These are phyloP conservation scores for Manis javanica DNA, from an alignment of 2,797 vertebrate species.

Conservation along the genomic window DNA sequence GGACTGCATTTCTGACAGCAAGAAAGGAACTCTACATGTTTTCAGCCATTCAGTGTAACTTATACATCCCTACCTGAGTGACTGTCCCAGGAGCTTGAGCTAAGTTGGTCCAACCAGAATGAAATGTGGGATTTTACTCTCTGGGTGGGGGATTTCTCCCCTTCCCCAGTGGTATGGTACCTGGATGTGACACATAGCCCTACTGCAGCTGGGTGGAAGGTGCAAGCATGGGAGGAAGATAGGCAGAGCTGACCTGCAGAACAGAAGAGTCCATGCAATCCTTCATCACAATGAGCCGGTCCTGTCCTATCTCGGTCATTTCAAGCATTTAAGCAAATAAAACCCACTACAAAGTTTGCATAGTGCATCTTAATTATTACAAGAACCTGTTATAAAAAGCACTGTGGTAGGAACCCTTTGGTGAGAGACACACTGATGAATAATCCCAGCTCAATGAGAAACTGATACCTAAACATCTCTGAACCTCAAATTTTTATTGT, in stretches of 20 bases:
- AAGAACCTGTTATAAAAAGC: neutral
- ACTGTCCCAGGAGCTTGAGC: too few relatives aligned
- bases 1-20: neutral
- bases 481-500: neutral
- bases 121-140: neutral
- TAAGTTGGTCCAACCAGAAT: neutral
- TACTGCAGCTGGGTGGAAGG: neutral
- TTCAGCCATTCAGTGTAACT: neutral
- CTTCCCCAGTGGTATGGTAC: accelerated
- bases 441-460: neutral
- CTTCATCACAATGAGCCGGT: neutral
- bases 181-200: neutral
- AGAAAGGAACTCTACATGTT: neutral
- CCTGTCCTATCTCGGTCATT: neutral
- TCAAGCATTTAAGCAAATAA: neutral
- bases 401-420: neutral
- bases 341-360: neutral
- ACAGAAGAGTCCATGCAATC: neutral
- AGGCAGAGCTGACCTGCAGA: too few relatives aligned
- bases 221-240: neutral
- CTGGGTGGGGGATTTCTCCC: neutral
- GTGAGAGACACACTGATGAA: neutral
- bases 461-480: neutral
- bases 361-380: neutral
- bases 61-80: too few relatives aligned